Evolutionary conservation across 2,797 vertebrate genomes (phyloP).

Genomic region (Siniperca obscura): DNA sequence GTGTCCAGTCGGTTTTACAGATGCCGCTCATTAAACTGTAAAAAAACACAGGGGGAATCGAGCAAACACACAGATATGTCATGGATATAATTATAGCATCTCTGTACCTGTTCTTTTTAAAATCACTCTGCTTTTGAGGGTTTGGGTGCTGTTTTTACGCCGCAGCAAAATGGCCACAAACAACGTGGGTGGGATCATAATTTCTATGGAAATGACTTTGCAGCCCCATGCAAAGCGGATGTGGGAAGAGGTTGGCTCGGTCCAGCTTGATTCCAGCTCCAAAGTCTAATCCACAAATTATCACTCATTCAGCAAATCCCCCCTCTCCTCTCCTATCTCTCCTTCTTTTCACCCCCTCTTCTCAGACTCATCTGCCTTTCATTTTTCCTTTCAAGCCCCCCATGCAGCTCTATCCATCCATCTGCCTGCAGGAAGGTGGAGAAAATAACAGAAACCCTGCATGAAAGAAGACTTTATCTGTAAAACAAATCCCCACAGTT

Average conservation of each 20-base stretch:
- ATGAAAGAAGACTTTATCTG: conserved; percentile 14
- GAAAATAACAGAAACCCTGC: conserved; percentile 25
- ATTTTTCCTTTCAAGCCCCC: not conserved
- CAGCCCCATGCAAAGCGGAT: not conserved
- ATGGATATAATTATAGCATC: not conserved
- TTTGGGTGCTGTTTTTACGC: conserved; percentile 32
- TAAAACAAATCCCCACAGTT: conserved; percentile 32
- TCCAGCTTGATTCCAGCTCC: conserved; percentile 35
- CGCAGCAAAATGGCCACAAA: conserved; percentile 4
- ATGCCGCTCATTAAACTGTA: conserved; percentile 10
- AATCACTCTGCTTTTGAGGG: not conserved
- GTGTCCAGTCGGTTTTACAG: not conserved
- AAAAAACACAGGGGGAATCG: not conserved
- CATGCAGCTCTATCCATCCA: conserved; percentile 8
- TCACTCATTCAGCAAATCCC: conserved; percentile 56
- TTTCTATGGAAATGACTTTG: conserved; percentile 61
- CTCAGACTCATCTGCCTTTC: conserved; percentile 27
- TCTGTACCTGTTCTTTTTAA: not conserved
- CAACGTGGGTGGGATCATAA: not conserved
- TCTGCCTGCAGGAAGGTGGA: conserved; percentile 25
- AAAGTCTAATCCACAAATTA: conserved; percentile 63
- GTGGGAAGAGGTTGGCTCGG: conserved; percentile 27
- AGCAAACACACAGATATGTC: not conserved
- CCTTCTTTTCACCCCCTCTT: conserved; percentile 25
- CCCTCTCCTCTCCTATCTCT: conserved; percentile 11